These are phyloP conservation scores for Ophion ventricosus DNA, from an alignment of 2,888 invertebrate species.

Conservation along the genomic window DNA sequence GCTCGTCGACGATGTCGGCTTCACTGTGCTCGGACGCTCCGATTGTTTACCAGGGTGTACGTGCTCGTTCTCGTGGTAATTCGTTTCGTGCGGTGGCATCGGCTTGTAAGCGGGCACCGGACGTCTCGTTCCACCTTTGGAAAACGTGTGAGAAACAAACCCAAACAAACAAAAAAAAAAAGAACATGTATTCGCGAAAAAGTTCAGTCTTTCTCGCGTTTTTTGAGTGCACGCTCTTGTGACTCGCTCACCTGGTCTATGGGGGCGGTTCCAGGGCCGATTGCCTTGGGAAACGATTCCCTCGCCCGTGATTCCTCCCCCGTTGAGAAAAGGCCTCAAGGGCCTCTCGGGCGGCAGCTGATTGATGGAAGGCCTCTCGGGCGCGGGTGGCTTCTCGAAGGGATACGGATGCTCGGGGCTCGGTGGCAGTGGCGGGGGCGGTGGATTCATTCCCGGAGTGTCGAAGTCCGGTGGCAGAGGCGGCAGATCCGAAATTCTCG, in stretches of 20 bases:
- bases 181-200: slow-evolving; percentile 35
- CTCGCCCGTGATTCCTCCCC: slow-evolving; percentile 90
- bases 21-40: slow-evolving; percentile 66
- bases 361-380: slow-evolving; percentile 85
- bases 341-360: slow-evolving; percentile 83
- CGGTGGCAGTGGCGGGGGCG: slow-evolving; percentile 83
- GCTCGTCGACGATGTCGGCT: slow-evolving; percentile 50
- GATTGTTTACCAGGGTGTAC: slow-evolving; percentile 62
- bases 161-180: no score
- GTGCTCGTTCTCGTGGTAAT: slow-evolving; percentile 57
- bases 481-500: slow-evolving; percentile 91
- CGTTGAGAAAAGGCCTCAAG: slow-evolving; percentile 87
- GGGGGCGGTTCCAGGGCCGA: slow-evolving; percentile 73
- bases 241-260: slow-evolving; percentile 65
- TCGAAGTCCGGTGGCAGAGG: slow-evolving; percentile 89
- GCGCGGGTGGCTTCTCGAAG: slow-evolving; percentile 84
- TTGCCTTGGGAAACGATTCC: slow-evolving; percentile 87
- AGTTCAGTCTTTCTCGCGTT: neutral
- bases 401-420: slow-evolving; percentile 87
- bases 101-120: slow-evolving; percentile 79
- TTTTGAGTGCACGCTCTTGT: neutral
- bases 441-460: slow-evolving; percentile 84
- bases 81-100: slow-evolving; percentile 65
- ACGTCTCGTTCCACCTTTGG: slow-evolving; percentile 73
- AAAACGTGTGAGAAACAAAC: no score